A percentile compares a stretch with the other conserved stretches of the same genome.
Conservation (phyloP, 2,888 invertebrate species). For the Cephus runcator region DNA sequence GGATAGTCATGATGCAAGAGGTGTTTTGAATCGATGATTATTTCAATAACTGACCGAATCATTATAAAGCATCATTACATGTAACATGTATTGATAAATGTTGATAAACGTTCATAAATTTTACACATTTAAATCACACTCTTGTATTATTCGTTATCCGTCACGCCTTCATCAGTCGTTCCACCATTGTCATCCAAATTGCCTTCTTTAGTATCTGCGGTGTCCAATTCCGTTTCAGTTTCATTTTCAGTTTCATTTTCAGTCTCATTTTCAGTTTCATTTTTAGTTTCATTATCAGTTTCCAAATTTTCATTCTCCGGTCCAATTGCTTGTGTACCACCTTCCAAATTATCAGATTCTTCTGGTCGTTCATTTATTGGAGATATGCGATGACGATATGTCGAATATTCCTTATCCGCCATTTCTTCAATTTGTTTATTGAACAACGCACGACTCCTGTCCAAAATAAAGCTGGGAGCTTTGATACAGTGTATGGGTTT, state of each 20-base stretch:
- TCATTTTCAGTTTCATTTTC: conserved; percentile 7
- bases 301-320: neutral
- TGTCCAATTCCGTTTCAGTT: neutral
- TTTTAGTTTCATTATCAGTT: neutral
- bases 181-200: neutral
- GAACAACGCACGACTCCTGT: conserved; percentile 35
- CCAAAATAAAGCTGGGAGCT: conserved; percentile 36
- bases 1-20: neutral
- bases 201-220: neutral
- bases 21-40: neutral
- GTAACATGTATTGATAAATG: neutral
- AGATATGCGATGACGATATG: conserved; percentile 34
- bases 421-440: conserved; percentile 33
- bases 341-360: neutral
- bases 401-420: conserved; percentile 36
- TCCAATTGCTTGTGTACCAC: neutral
- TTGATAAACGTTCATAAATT: neutral
- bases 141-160: neutral
- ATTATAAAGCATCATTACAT: neutral
- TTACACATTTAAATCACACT: neutral
- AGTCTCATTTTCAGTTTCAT: neutral
- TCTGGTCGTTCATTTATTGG: neutral
- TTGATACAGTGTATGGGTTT: conserved; percentile 34
- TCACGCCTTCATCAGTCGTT: neutral
- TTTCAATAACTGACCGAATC: neutral